Conservation (phyloP, 1,140 invertebrate species). For the Chrysopa pallens region DNA sequence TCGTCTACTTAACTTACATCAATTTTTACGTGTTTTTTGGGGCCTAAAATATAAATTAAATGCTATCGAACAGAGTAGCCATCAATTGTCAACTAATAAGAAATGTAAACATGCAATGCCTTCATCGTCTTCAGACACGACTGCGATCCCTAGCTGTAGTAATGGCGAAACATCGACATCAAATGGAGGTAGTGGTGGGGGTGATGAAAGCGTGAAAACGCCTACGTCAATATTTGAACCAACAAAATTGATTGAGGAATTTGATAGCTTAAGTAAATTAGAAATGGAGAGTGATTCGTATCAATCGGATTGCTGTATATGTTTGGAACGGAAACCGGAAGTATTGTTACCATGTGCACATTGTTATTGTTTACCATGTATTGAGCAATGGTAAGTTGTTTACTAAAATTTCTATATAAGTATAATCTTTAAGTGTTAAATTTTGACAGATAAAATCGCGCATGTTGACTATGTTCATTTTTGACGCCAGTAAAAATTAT, state of each 20-base stretch:
- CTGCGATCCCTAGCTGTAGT: too few species aligned
- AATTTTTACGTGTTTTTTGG: conserved; percentile 36
- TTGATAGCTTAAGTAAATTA: conserved; percentile 1
- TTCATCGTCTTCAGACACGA: too few species aligned
- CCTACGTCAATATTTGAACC: too few species aligned
- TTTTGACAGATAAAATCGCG: too few species aligned
- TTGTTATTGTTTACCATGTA: conserved; percentile 45
- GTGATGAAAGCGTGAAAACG: too few species aligned
- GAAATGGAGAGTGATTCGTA: conserved; percentile 12
- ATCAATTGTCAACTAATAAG: too few species aligned
- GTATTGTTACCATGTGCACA: conserved; percentile 46
- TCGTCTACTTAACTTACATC: conserved; percentile 34
- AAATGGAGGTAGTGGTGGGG: too few species aligned
- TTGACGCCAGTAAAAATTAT: too few species aligned
- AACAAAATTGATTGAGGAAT: conserved; percentile 6
- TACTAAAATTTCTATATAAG: too few species aligned
- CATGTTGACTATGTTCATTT: too few species aligned
- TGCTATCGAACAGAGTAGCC: not conserved
- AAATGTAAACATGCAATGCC: too few species aligned
- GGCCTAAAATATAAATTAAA: conserved; percentile 23
- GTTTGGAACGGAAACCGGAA: conserved; percentile 45
- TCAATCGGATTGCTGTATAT: conserved; percentile 52
- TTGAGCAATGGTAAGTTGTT: conserved; percentile 41
- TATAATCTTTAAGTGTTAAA: too few species aligned
- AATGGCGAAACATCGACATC: conserved; percentile 4